Evolutionary conservation across 2,113 vertebrate genomes (phyloP).

Genomic region (Tragelaphus buxtoni): DNA sequence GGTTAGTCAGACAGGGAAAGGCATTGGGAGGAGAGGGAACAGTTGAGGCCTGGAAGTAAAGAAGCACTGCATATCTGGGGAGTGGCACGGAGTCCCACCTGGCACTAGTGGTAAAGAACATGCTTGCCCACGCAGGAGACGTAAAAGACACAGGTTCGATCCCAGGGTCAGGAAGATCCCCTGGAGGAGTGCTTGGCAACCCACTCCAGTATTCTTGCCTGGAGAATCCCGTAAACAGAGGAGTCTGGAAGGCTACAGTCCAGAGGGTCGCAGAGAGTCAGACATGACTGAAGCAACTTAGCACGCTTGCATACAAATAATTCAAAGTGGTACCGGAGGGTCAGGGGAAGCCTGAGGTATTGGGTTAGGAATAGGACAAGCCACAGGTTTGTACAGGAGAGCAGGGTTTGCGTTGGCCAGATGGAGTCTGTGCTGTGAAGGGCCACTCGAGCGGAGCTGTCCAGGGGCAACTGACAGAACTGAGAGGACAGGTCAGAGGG

Average conservation of each 20-base stretch:
- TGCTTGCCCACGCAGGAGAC: neutral
- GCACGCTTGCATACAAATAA: neutral
- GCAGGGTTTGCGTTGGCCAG: neutral
- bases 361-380: neutral
- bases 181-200: neutral
- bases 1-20: neutral
- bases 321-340: rapidly evolving
- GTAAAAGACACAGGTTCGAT: neutral
- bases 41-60: neutral
- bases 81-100: neutral
- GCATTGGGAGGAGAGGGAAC: neutral
- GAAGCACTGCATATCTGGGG: neutral
- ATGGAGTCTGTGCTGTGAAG: neutral
- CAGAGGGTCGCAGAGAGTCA: neutral
- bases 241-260: neutral
- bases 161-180: neutral
- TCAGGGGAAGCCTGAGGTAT: neutral
- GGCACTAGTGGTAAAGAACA: neutral
- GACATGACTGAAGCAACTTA: neutral
- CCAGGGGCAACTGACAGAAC: neutral
- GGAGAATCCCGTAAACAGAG: neutral
- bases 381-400: neutral
- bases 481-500: neutral
- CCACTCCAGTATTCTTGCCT: neutral
- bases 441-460: neutral